Evolutionary conservation across 2,797 vertebrate species (phyloP).

Genomic region (Nasua narica): DNA sequence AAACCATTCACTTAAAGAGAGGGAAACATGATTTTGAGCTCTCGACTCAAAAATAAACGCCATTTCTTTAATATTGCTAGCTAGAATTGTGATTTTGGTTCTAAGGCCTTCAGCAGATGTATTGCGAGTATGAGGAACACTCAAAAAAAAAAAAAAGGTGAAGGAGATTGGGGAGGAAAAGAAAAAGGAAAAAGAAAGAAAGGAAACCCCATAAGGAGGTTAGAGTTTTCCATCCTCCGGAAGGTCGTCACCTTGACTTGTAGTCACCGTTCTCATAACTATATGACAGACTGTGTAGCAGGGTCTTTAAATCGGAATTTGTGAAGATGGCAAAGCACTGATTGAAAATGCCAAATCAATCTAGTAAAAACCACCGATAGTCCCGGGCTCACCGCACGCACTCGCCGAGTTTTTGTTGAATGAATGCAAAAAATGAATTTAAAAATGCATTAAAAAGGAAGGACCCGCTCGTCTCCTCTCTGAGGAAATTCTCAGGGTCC

Average conservation of each 20-base stretch:
- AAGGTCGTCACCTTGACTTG: neutral
- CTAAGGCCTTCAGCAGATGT: neutral
- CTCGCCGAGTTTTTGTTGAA: neutral
- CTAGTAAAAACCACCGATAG: neutral
- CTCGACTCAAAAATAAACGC: neutral
- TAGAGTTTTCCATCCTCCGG: neutral
- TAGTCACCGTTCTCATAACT: neutral
- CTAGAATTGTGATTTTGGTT: neutral
- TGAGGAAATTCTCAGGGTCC: neutral
- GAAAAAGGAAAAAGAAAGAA: neutral
- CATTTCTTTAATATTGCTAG: neutral
- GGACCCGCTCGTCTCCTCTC: rapidly evolving
- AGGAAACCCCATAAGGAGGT: neutral
- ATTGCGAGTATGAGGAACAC: neutral
- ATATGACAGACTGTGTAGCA: too few relatives aligned
- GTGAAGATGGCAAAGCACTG: neutral
- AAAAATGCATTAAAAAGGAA: neutral
- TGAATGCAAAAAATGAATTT: neutral
- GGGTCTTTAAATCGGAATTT: neutral
- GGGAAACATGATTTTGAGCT: neutral
- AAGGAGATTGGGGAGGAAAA: too few relatives aligned
- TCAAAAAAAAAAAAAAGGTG: neutral
- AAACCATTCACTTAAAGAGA: neutral
- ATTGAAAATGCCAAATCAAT: neutral
- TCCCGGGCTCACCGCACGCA: neutral